Percentiles rank a stretch among this genome's conserved stretches.
These are phyloP conservation scores for Anthopleura xanthogrammica DNA, from an alignment of 92 coral and sea anemone species.

Conservation along the genomic window DNA sequence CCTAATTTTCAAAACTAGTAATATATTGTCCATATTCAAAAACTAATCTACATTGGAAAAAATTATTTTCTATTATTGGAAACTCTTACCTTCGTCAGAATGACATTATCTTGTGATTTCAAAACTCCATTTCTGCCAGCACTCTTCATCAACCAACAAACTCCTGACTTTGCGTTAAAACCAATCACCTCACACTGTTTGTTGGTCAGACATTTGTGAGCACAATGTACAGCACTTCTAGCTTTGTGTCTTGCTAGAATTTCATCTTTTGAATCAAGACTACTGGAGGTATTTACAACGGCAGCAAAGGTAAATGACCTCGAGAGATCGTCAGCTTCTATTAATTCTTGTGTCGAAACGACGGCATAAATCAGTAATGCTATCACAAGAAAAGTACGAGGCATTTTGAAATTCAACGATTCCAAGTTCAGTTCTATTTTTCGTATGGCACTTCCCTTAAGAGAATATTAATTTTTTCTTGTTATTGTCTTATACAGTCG, in stretches of 20 bases:
- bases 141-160: slow-evolving; percentile 2
- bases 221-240: slow-evolving; percentile 10
- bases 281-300: background rate
- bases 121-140: background rate
- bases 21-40: too few species aligned
- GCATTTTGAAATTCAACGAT: background rate
- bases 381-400: background rate
- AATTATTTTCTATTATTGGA: background rate
- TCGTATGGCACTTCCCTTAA: too few species aligned
- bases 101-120: background rate
- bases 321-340: background rate
- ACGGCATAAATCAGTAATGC: background rate
- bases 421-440: too few species aligned
- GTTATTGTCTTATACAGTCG: background rate
- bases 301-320: background rate
- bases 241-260: background rate
- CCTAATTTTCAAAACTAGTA: too few species aligned
- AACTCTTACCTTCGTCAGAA: background rate
- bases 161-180: background rate
- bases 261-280: background rate
- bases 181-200: slow-evolving; percentile 19
- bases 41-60: too few species aligned
- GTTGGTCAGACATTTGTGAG: slow-evolving; percentile 16
- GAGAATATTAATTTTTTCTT: background rate
- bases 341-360: background rate